phyloP scores from a whole-genome alignment of 1,140 invertebrate species.

The Leptinotarsa defecta region DNA sequence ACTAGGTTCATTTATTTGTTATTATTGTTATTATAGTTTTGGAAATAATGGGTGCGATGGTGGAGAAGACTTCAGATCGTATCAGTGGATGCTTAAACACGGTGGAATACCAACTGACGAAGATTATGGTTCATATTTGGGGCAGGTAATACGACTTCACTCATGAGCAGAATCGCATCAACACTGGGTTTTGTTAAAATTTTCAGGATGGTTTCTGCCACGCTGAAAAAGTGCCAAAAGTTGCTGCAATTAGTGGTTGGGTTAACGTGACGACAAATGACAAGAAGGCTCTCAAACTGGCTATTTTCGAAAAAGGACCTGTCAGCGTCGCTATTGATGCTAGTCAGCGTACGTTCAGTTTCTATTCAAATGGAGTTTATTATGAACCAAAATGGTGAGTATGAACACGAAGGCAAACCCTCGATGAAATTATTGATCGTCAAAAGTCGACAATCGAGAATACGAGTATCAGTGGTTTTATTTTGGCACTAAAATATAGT shows the following conservation, averaged over 20 bases:
- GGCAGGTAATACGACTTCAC: constrained; percentile 65
- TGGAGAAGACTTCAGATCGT: constrained; percentile 89
- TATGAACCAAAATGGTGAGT: constrained; percentile 82
- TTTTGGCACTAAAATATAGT: no score
- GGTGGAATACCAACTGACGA: constrained; percentile 88
- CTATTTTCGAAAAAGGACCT: constrained; percentile 87
- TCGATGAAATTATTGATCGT: no score
- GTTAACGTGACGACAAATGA: constrained; percentile 85
- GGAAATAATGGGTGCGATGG: constrained; percentile 97
- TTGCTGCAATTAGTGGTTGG: constrained; percentile 81
- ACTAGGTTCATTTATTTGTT: background rate
- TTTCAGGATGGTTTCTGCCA: constrained; percentile 89
- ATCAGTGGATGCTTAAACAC: constrained; percentile 90
- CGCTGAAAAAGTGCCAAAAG: constrained; percentile 70
- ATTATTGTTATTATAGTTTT: constrained; percentile 57
- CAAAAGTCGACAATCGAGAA: no score
- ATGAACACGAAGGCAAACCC: background rate
- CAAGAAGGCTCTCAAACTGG: constrained; percentile 78
- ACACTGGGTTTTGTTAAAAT: background rate
- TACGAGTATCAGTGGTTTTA: no score
- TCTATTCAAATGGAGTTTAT: constrained; percentile 92
- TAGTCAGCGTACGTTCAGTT: constrained; percentile 81
- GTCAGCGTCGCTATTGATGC: constrained; percentile 94
- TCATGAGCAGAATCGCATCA: background rate
- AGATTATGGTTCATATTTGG: constrained; percentile 87